Evolutionary conservation across 2,888 invertebrate species (phyloP), one percentile per base, ranked within the genome.

Genomic region (Drosophila hamatofila): DNA sequence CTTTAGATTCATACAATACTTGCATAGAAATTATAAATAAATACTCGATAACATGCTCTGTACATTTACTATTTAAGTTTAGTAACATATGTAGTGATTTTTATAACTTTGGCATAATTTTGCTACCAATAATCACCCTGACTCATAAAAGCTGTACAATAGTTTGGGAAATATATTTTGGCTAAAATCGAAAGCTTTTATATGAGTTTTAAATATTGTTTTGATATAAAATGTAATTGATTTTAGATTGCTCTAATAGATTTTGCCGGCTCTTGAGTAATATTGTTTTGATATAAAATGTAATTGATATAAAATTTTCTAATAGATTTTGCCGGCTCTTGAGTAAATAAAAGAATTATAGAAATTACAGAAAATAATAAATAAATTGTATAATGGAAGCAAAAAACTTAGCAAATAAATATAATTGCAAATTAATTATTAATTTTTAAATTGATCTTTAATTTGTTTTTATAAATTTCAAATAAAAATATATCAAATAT

Each of bases 21-120:
- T 51, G 5, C 69, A 68, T 14, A 14, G 35, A 21, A 49, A 48
- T 18, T 27, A 27, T 27, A 27, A 48, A n/a, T 48, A 48, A 27
- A 6, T n/a, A 9, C 9, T 25, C 4, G 25, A 9, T 16, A 25
- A 9, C 5, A 25, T 44, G 2, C 25, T 4, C 2, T 42, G 42
- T 16, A 44, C 7, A 23, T 41, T 4, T 16, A 37, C 8, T 39
- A 37, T 2, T 37, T 37, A 37, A 37, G n/a, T n/a, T n/a, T 37
- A 37, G 6, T 37, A 37, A n/a, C n/a, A n/a, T n/a, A 2, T 37
- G n/a, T 37, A 37, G 7, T 37, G 14, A n/a, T 16, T 37, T 37
- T 16, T 1, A 1, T 16, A 16, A n/a, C n/a, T n/a, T n/a, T n/a
- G n/a, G n/a, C n/a, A n/a, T n/a, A 1, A 9, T 30, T 30, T 30